A percentile compares a stretch with the other conserved stretches of the same genome.
These are phyloP conservation scores for Chanos chanos DNA, from an alignment of 2,797 vertebrate genomes.

Conservation along the genomic window DNA sequence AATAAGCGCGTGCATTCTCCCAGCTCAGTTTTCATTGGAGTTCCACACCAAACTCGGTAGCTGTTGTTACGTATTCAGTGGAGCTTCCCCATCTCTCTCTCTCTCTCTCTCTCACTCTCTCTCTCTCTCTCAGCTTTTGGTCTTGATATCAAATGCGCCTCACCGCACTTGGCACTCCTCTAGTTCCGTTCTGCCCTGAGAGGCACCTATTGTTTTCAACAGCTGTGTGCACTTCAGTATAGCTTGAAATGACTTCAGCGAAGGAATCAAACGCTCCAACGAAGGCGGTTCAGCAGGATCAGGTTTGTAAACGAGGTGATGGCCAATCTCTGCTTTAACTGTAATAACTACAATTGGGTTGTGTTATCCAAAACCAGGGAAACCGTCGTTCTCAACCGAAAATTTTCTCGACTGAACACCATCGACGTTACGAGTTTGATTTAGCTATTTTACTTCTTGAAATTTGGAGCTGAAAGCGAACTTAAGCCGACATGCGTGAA, in stretches of 20 bases:
- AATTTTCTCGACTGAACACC: too few species aligned
- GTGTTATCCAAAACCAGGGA: too few species aligned
- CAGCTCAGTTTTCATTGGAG: constrained; percentile 8
- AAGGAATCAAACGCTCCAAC: constrained; percentile 83
- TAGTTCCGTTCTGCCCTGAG: constrained; percentile 1
- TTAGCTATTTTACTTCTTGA: too few species aligned
- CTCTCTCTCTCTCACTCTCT: constrained; percentile 13
- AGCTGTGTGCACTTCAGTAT: constrained; percentile 26
- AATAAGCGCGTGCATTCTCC: too few species aligned
- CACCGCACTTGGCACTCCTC: not conserved
- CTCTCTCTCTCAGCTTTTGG: constrained; percentile 2
- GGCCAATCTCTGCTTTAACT: too few species aligned
- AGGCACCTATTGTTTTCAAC: constrained; percentile 14
- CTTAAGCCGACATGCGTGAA: too few species aligned
- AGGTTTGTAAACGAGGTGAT: too few species aligned
- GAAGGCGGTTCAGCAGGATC: constrained; percentile 87
- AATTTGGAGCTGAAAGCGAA: too few species aligned
- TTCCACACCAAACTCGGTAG: constrained; percentile 2
- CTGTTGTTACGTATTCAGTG: constrained; percentile 2
- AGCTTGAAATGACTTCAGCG: constrained; percentile 87
- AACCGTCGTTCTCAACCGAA: too few species aligned
- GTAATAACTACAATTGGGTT: too few species aligned
- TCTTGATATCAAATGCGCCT: constrained; percentile 9
- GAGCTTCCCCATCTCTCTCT: not conserved
- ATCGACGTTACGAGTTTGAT: too few species aligned